Conservation (phyloP, 2,113 vertebrate genomes). For the Silurus meridionalis region DNA sequence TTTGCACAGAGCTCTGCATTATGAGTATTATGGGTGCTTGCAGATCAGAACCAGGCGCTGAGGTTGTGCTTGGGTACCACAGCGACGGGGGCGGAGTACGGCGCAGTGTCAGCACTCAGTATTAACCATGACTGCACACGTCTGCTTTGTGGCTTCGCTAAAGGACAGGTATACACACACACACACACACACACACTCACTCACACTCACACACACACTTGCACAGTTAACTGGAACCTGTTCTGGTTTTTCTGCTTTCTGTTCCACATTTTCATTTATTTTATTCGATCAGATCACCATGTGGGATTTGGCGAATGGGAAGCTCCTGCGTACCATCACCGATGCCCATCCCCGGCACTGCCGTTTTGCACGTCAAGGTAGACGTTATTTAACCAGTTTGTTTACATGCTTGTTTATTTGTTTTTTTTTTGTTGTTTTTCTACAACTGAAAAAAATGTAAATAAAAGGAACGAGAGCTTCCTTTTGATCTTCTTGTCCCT, state of each 20-base stretch:
- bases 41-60: conserved; percentile 94
- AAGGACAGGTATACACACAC: conserved; percentile 83
- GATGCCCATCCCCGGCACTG: conserved; percentile 97
- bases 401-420: neutral
- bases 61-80: conserved; percentile 91
- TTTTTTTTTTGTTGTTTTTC: neutral
- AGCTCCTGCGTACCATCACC: conserved; percentile 91
- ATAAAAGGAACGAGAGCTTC: no score
- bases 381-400: neutral
- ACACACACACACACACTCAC: neutral
- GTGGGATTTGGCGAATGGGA: conserved; percentile 98
- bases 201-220: no score
- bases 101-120: conserved; percentile 92
- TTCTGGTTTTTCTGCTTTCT: no score
- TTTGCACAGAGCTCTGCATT: neutral
- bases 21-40: conserved; percentile 31
- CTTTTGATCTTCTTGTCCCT: neutral
- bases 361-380: conserved; percentile 95
- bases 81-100: conserved; percentile 89
- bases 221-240: no score
- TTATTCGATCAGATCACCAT: conserved; percentile 84
- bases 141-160: conserved; percentile 96
- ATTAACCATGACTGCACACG: conserved; percentile 94
- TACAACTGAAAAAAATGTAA: neutral
- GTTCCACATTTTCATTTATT: neutral